Conservation (phyloP, 2,888 invertebrate genomes). For the Acanthopleura granulata region DNA sequence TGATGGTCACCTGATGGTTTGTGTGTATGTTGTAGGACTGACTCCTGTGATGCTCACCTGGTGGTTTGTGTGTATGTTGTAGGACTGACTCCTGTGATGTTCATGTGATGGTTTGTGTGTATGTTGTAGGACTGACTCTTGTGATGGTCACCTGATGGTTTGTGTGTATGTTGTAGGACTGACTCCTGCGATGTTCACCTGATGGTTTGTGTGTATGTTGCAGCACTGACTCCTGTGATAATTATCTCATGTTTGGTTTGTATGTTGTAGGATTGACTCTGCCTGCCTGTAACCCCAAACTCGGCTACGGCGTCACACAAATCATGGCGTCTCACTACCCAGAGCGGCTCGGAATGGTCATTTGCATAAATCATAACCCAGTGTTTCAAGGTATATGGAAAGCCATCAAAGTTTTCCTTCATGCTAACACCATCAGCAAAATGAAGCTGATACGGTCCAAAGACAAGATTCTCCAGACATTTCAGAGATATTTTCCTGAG, state of each 20-base stretch:
- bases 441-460: slow-evolving; percentile 56
- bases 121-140: no score
- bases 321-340: slow-evolving; percentile 64
- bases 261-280: slow-evolving; percentile 60
- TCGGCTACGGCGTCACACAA: slow-evolving; percentile 61
- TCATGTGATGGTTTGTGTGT: no score
- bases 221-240: no score
- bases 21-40: no score
- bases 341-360: slow-evolving; percentile 64
- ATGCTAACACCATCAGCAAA: slow-evolving; percentile 60
- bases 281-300: slow-evolving; percentile 62
- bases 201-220: no score
- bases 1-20: no score
- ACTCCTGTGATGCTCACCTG: no score
- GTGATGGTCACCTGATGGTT: no score
- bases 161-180: no score
- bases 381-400: slow-evolving; percentile 67
- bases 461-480: slow-evolving; percentile 53
- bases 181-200: no score
- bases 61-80: no score
- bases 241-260: neutral
- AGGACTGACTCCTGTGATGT: no score
- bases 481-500: slow-evolving; percentile 52
- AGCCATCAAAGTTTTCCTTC: slow-evolving; percentile 62
- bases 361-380: slow-evolving; percentile 63